Evolutionary conservation across 2,888 invertebrate genomes (phyloP).

Genomic region (Leptopilina myrica): DNA sequence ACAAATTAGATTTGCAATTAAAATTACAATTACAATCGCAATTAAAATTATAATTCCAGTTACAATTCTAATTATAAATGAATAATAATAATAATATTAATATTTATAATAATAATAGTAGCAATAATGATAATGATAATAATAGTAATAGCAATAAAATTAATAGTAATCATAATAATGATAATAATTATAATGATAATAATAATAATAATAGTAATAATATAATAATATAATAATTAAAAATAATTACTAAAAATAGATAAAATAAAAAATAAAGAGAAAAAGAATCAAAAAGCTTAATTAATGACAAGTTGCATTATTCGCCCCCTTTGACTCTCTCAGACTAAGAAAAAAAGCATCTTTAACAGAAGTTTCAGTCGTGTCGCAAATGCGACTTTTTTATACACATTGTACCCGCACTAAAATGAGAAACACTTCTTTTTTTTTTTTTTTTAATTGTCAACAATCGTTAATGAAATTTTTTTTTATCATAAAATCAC

Average conservation of each 20-base stretch:
- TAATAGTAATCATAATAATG: slow-evolving; percentile 1
- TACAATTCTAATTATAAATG: too few relatives aligned
- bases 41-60: too few relatives aligned
- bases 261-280: slow-evolving; percentile 53
- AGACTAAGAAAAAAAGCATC: slow-evolving; percentile 53
- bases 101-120: too few relatives aligned
- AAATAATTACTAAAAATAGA: slow-evolving; percentile 52
- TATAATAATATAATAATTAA: too few relatives aligned
- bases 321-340: slow-evolving; percentile 56
- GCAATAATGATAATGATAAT: too few relatives aligned
- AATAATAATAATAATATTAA: too few relatives aligned
- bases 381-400: slow-evolving; percentile 57
- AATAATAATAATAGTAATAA: neutral
- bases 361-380: slow-evolving; percentile 66
- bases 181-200: neutral
- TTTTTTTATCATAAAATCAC: slow-evolving; percentile 41
- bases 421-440: slow-evolving; percentile 59
- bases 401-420: slow-evolving; percentile 55
- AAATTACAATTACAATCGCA: too few relatives aligned
- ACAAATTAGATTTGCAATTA: too few relatives aligned
- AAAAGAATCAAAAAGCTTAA: slow-evolving; percentile 64
- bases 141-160: too few relatives aligned
- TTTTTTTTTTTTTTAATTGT: slow-evolving; percentile 57
- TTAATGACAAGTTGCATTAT: slow-evolving; percentile 68
- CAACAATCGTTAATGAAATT: slow-evolving; percentile 65